Evolutionary conservation across 2,797 vertebrate genomes (phyloP).

Genomic region (Cirrhinus mrigala): DNA sequence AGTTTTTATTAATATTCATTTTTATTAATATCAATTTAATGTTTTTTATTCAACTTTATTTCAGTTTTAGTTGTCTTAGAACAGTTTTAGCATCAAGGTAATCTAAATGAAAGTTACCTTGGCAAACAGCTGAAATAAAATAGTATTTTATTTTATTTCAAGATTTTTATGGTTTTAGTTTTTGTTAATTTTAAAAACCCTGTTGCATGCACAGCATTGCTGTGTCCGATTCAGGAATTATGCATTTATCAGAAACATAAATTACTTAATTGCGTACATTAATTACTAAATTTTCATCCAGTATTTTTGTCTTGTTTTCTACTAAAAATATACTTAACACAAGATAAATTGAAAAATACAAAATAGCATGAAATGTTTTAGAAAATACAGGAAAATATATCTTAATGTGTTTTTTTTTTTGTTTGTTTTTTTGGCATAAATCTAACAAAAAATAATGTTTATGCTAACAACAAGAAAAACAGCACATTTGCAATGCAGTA

Average conservation of each 20-base stretch:
- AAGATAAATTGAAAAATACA: not conserved
- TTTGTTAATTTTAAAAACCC: not conserved
- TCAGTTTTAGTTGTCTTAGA: too few species aligned
- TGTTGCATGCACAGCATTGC: not conserved
- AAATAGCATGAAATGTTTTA: not conserved
- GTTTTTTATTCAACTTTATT: not conserved
- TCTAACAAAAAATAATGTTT: not conserved
- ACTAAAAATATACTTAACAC: not conserved
- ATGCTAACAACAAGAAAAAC: not conserved
- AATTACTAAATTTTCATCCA: not conserved
- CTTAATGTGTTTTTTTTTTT: not conserved
- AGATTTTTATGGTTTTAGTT: too few species aligned
- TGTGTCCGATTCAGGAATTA: not conserved
- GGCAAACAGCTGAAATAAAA: too few species aligned
- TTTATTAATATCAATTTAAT: not conserved
- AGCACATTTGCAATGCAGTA: not conserved
- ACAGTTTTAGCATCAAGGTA: too few species aligned
- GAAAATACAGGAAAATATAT: not conserved
- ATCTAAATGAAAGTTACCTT: too few species aligned
- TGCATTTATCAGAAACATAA: not conserved
- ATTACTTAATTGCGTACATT: not conserved
- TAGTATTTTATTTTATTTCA: too few species aligned
- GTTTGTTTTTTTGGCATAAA: not conserved
- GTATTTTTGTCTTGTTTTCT: constrained; percentile 2
- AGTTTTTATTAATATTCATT: not conserved